Percentiles rank a stretch among this genome's conserved stretches.
Conservation (phyloP, 1,140 invertebrate genomes). For the Cydia amplana region DNA sequence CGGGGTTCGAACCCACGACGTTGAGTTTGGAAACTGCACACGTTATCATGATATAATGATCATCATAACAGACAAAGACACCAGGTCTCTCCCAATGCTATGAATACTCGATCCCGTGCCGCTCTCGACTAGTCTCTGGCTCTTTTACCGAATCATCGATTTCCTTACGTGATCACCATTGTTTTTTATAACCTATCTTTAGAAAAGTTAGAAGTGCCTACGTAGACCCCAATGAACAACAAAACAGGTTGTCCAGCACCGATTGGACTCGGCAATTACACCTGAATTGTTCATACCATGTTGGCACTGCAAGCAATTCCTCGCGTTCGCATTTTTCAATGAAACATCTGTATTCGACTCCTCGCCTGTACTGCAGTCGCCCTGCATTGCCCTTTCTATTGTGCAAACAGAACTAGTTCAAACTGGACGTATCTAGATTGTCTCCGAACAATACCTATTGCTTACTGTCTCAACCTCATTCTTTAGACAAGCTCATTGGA, state of each 20-base stretch:
- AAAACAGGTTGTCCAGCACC: background rate
- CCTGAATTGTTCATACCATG: constrained; percentile 11
- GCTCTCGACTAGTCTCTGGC: too few relatives aligned
- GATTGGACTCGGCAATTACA: background rate
- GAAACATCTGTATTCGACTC: constrained; percentile 28
- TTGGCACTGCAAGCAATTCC: constrained; percentile 21
- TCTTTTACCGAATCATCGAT: too few relatives aligned
- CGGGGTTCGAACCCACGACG: too few relatives aligned
- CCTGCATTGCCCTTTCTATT: constrained; percentile 46
- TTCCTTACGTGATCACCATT: too few relatives aligned
- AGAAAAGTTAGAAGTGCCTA: background rate
- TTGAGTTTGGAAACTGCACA: too few relatives aligned
- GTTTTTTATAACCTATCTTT: too few relatives aligned
- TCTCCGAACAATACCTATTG: constrained; percentile 44
- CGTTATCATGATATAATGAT: too few relatives aligned
- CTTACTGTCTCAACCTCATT: background rate
- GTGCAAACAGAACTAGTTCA: constrained; percentile 47
- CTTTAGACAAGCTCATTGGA: background rate
- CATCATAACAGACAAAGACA: too few relatives aligned
- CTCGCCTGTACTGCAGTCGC: constrained; percentile 39
- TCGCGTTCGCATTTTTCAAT: constrained; percentile 18
- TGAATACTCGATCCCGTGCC: too few relatives aligned
- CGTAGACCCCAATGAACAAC: background rate
- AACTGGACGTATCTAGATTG: constrained; percentile 35
- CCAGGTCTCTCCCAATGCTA: too few relatives aligned